Evolutionary conservation across 2,797 vertebrate species (phyloP).

Genomic region (Gambusia yucatana): DNA sequence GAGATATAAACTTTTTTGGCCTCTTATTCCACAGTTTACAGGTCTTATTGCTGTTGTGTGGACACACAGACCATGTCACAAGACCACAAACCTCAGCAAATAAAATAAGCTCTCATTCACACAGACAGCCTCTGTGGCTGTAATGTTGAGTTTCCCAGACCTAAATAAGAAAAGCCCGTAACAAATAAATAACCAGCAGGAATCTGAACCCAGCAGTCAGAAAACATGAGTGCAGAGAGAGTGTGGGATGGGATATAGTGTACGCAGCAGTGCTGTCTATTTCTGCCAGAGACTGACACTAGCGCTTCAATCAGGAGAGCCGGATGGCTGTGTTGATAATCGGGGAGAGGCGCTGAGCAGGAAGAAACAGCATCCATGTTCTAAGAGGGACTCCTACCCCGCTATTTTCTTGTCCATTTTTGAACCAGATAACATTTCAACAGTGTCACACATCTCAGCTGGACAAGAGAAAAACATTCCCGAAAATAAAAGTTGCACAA

Average conservation of each 20-base stretch:
- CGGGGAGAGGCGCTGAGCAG: constrained; percentile 27
- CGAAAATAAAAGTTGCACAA: background rate
- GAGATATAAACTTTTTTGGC: background rate
- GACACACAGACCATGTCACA: constrained; percentile 42
- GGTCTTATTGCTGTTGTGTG: constrained; percentile 18
- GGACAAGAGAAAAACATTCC: background rate
- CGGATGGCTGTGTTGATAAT: constrained; percentile 45
- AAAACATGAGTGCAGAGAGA: constrained; percentile 15
- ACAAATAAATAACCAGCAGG: constrained; percentile 75
- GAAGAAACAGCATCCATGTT: constrained; percentile 46
- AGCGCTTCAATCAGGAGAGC: constrained; percentile 57
- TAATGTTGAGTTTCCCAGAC: constrained; percentile 72
- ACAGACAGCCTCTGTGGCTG: constrained; percentile 46
- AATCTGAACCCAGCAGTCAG: constrained; percentile 41
- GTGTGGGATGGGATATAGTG: constrained; percentile 46
- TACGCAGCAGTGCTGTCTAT: constrained; percentile 66
- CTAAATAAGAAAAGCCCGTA: constrained; percentile 72
- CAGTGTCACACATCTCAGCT: constrained; percentile 35
- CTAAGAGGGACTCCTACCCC: constrained; percentile 34
- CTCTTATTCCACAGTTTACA: background rate
- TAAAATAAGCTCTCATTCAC: constrained; percentile 51
- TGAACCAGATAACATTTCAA: constrained; percentile 31
- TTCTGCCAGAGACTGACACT: constrained; percentile 56
- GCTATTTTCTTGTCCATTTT: constrained; percentile 33
- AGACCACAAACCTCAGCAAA: constrained; percentile 67